Evolutionary conservation across 1,140 invertebrate genomes (phyloP), one percentile per base, ranked within the genome.

Genomic region (Cataglyphis hispanica): DNA sequence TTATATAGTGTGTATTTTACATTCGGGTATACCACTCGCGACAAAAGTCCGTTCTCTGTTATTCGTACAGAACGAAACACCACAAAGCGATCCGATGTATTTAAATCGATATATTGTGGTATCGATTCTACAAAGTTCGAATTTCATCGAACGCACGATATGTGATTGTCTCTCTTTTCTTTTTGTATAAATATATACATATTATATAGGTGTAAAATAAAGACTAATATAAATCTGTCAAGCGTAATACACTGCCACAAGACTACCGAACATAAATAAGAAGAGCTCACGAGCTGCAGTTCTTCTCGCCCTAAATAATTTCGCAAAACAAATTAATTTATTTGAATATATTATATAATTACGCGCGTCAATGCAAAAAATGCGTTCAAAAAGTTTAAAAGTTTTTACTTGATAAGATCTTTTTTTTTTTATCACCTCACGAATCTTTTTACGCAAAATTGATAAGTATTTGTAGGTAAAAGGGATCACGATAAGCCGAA

Each of bases 151-250:
- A 85, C 69, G 31, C 58, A 40, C 53, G 77, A 31, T 75, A 64
- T 67, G 56, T 69, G 70, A 69, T 66, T 64, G 66, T 67, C n/a
- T 64, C n/a, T 64, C 31, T 89, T 88, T 88, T n/a, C 34, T 56
- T 91, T 90, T 91, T 90, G 77, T 88, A 84, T 78, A 87, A 85
- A 78, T 61, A 87, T 87, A 85, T 64, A 77, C 37, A 50, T 88
- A 90, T 87, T 87, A 89, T 91, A 91, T 90, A 89, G 58, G 50
- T 89, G 81, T 90, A 91, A 91, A 46, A 88, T 91, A 90, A 88
- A 88, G 50, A 86, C 60, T 87, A 88, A 85, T 60, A 27, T 85
- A 84, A 89, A 88, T 83, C 81, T 81, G 83, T 83, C 89, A 91
- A 87, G 60, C 76, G 60, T 90, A 91, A 87, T 56, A 85, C 89